These are phyloP conservation scores for Bursaphelenchus mucronatus DNA, from an alignment of 1,140 invertebrate species.

Conservation along the genomic window DNA sequence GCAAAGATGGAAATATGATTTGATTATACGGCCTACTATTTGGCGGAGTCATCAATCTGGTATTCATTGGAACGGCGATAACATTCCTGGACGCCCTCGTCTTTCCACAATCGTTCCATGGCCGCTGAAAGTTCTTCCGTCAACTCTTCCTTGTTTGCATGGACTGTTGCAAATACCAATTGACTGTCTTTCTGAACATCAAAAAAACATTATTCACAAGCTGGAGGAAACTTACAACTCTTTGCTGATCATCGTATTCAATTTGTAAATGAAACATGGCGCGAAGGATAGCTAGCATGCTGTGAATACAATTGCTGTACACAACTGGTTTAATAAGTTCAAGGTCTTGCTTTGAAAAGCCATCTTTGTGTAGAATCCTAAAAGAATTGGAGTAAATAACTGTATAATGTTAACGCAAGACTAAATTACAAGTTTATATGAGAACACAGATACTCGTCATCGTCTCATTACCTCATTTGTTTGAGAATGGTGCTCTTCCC, in stretches of 20 bases:
- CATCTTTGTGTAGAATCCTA: slow-evolving; percentile 56
- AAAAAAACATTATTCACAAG: slow-evolving; percentile 7
- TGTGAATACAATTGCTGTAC: slow-evolving; percentile 59
- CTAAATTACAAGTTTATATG: slow-evolving; percentile 25
- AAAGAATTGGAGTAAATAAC: neutral
- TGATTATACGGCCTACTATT: slow-evolving; percentile 66
- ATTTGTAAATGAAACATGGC: slow-evolving; percentile 61
- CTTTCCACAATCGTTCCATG: slow-evolving; percentile 64
- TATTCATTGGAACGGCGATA: slow-evolving; percentile 73
- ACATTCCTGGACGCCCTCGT: slow-evolving; percentile 69
- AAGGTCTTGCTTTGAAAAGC: slow-evolving; percentile 56
- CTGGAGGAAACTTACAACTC: slow-evolving; percentile 48
- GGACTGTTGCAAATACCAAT: slow-evolving; percentile 59
- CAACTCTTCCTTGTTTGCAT: slow-evolving; percentile 59
- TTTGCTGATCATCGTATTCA: slow-evolving; percentile 54
- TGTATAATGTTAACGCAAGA: slow-evolving; percentile 13
- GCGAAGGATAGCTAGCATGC: slow-evolving; percentile 57
- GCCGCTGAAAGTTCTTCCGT: slow-evolving; percentile 56
- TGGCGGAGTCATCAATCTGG: slow-evolving; percentile 72
- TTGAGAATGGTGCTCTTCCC: slow-evolving; percentile 64
- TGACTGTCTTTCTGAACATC: slow-evolving; percentile 55
- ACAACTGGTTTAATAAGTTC: slow-evolving; percentile 60
- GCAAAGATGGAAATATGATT: slow-evolving; percentile 28
- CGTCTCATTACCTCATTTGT: slow-evolving; percentile 60
- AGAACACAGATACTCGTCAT: neutral